These are phyloP conservation scores for Mythimna impura DNA, from an alignment of 2,888 invertebrate genomes.

Conservation along the genomic window DNA sequence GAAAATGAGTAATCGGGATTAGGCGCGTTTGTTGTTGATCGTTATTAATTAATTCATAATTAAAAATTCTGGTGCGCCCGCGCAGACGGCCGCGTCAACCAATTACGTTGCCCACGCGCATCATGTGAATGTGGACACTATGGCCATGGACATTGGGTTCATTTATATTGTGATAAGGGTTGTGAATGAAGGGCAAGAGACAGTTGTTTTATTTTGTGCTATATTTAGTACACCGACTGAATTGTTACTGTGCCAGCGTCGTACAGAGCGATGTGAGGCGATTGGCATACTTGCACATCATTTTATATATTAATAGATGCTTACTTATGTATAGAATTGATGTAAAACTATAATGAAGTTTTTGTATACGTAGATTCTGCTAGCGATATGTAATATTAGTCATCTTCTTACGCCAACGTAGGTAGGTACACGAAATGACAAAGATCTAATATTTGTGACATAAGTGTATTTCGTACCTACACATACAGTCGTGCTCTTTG, in stretches of 20 bases:
- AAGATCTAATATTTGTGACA: constrained; percentile 58
- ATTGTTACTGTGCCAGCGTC: constrained; percentile 88
- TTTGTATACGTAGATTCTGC: constrained; percentile 17
- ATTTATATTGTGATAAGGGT: constrained; percentile 76
- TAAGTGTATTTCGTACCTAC: constrained; percentile 35
- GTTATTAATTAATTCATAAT: constrained; percentile 90
- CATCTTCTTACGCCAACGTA: constrained; percentile 52
- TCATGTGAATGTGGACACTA: constrained; percentile 80
- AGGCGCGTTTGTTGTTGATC: constrained; percentile 87
- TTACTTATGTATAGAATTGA: constrained; percentile 33
- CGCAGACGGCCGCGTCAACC: constrained; percentile 85
- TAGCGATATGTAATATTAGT: constrained; percentile 43
- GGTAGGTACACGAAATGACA: constrained; percentile 50
- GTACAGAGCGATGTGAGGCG: constrained; percentile 79
- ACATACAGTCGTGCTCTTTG: constrained; percentile 5
- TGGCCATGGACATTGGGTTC: constrained; percentile 73
- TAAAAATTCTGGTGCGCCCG: constrained; percentile 90
- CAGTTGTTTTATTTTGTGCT: constrained; percentile 90
- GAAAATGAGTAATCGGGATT: constrained; percentile 79
- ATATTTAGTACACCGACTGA: constrained; percentile 89
- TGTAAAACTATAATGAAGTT: constrained; percentile 1
- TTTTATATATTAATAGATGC: constrained; percentile 61
- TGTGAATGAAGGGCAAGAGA: constrained; percentile 89
- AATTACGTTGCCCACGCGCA: constrained; percentile 80
- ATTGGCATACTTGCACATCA: constrained; percentile 79